Evolutionary conservation across 2,113 vertebrate species (phyloP).

Genomic region (Chitala chitala): DNA sequence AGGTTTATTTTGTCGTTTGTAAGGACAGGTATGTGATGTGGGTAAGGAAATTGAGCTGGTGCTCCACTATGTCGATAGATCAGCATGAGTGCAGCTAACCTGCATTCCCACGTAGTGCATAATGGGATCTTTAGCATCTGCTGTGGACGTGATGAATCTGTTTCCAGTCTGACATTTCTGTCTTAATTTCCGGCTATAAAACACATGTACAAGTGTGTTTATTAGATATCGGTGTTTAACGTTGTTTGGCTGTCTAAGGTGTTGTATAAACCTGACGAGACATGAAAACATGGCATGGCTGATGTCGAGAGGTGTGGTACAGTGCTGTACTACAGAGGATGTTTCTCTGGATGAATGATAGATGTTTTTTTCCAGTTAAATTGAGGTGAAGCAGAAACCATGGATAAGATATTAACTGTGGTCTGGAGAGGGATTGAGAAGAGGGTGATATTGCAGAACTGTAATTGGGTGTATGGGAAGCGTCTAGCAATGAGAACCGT

Average conservation of each 20-base stretch:
- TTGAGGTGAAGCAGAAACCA: neutral
- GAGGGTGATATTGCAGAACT: neutral
- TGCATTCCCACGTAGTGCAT: no score
- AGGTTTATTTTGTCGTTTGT: no score
- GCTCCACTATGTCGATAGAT: no score
- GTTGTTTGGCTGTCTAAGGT: neutral
- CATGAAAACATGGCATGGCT: neutral
- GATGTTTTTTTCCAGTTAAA: neutral
- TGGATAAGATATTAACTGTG: neutral
- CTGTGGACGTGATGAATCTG: no score
- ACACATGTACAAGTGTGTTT: neutral
- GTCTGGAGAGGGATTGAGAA: neutral
- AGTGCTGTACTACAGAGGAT: neutral
- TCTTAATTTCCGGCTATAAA: neutral
- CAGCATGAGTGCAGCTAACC: no score
- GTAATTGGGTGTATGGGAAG: neutral
- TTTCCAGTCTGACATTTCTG: neutral
- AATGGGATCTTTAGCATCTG: no score
- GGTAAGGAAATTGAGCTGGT: no score
- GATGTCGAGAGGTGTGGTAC: neutral
- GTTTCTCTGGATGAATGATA: neutral
- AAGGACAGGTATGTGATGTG: no score
- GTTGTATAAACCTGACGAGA: no score
- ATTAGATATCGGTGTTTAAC: neutral
- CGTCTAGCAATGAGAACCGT: neutral